Evolutionary conservation across 2,113 vertebrate species (phyloP).

Genomic region (Peromyscus californicus): DNA sequence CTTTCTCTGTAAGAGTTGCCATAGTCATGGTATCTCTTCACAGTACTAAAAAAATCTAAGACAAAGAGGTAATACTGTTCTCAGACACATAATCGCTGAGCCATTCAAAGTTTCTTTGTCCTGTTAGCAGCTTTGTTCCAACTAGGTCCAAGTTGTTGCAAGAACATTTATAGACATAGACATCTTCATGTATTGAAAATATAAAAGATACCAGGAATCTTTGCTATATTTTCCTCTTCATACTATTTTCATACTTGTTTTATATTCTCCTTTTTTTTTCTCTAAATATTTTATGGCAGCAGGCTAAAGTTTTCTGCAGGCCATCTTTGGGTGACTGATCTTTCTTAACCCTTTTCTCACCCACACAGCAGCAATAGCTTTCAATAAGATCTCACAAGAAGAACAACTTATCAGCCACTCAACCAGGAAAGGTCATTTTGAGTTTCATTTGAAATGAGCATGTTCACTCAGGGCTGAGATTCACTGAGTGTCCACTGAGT

Average conservation of each 20-base stretch:
- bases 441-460: constrained; percentile 18
- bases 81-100: constrained; percentile 25
- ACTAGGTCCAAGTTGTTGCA: constrained; percentile 14
- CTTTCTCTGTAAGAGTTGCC: not conserved
- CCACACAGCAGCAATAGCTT: not conserved
- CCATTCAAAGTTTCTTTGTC: not conserved
- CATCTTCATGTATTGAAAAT: not conserved
- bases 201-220: not conserved
- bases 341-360: not conserved
- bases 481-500: not conserved
- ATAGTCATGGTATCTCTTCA: not conserved
- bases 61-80: not conserved
- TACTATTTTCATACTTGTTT: not conserved
- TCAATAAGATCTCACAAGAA: not conserved
- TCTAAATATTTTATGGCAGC: not conserved
- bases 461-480: not conserved
- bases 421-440: not conserved
- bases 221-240: not conserved
- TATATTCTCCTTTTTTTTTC: not conserved
- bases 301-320: not conserved
- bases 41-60: no score
- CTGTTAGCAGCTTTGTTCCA: constrained; percentile 33
- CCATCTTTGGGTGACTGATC: not conserved
- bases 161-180: not conserved
- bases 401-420: not conserved